Evolutionary conservation across 2,888 invertebrate species (phyloP).

Genomic region (Lottia scabra): DNA sequence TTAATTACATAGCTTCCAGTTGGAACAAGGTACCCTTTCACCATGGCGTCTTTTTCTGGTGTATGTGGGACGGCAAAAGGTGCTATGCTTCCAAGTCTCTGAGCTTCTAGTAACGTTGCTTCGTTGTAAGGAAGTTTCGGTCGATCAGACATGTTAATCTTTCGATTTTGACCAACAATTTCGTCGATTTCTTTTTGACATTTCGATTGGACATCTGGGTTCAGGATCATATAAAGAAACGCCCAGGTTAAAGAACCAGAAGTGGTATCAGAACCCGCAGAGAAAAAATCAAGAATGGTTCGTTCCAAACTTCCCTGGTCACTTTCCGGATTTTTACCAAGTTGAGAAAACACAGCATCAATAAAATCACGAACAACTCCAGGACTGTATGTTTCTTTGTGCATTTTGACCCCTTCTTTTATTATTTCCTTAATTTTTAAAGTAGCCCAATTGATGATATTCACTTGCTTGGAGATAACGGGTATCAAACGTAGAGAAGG

Average conservation of each 20-base stretch:
- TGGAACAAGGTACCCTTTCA: not conserved
- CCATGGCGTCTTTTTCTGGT: not conserved
- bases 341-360: conserved; percentile 22
- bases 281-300: too few species aligned
- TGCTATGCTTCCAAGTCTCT: not conserved
- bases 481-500: conserved; percentile 43
- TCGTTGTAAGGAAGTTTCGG: not conserved
- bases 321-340: too few species aligned
- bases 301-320: too few species aligned
- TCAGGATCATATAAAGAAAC: too few species aligned
- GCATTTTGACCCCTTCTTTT: conserved; percentile 42
- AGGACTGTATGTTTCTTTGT: conserved; percentile 43
- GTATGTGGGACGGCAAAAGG: not conserved
- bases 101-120: not conserved
- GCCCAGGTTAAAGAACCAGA: too few species aligned
- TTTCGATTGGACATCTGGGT: too few species aligned
- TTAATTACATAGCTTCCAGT: not conserved
- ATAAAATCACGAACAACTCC: conserved; percentile 53
- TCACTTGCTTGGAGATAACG: conserved; percentile 29
- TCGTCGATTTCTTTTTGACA: too few species aligned
- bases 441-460: conserved; percentile 40
- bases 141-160: not conserved
- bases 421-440: conserved; percentile 41
- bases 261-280: too few species aligned
- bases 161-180: not conserved